Percentiles rank a stretch among this genome's conserved stretches.
phyloP scores from a whole-genome alignment of 2,797 vertebrate species.

The Sebastes elongatus region DNA sequence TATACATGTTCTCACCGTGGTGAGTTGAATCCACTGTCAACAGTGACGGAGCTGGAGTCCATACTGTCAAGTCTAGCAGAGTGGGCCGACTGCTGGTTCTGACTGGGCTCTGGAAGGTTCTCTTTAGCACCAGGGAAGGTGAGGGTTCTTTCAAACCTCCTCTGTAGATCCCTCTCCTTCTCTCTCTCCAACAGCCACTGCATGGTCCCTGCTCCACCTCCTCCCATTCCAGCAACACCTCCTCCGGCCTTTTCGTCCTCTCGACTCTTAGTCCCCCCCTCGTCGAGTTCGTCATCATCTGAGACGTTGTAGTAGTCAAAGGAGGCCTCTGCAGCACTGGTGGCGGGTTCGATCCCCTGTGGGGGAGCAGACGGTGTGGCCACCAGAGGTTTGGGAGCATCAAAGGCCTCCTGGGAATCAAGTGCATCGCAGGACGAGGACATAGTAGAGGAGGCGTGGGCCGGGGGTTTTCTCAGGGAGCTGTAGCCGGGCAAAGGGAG shows the following conservation, averaged over 20 bases:
- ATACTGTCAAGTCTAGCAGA: constrained; percentile 97
- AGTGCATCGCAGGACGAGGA: constrained; percentile 81
- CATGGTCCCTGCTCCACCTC: constrained; percentile 92
- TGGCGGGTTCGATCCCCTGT: constrained; percentile 79
- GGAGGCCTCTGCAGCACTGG: constrained; percentile 87
- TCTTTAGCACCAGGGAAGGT: constrained; percentile 91
- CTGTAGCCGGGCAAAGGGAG: constrained; percentile 86
- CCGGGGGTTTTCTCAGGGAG: constrained; percentile 85
- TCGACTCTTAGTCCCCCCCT: constrained; percentile 84
- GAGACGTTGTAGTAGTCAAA: constrained; percentile 99
- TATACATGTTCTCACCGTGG: constrained; percentile 89
- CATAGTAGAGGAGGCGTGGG: constrained; percentile 43
- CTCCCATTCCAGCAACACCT: constrained; percentile 62
- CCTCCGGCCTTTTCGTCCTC: constrained; percentile 87
- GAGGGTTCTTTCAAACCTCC: constrained; percentile 97
- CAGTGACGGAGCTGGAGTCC: constrained; percentile 99
- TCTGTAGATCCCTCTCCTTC: constrained; percentile 95
- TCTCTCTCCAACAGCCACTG: constrained; percentile 97
- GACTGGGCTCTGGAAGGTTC: constrained; percentile 83
- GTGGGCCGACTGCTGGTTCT: constrained; percentile 94
- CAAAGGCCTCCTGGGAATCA: constrained; percentile 90
- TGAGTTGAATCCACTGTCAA: constrained; percentile 99
- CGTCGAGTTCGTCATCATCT: constrained; percentile 95
- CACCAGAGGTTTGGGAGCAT: constrained; percentile 87
- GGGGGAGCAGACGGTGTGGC: constrained; percentile 66